Evolutionary conservation across 37 sponge, comb jelly and placozoan species (phyloP).

Genomic region (Eunapius fragilis): DNA sequence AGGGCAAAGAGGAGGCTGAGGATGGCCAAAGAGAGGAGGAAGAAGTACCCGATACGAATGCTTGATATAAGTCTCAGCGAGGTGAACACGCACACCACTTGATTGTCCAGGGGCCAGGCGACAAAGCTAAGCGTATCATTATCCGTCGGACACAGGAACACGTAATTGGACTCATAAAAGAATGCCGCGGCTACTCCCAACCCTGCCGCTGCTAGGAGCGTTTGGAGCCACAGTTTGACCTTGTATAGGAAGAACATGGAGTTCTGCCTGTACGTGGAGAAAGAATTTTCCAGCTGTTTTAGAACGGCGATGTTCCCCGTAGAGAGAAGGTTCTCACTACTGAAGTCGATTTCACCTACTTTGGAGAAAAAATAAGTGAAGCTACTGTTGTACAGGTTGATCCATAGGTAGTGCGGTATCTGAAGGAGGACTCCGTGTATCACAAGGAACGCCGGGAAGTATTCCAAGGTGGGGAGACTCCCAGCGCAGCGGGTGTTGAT

Average conservation of each 20-base stretch:
- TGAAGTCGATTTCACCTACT: conserved; percentile 40
- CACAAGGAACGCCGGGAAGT: conserved; percentile 50
- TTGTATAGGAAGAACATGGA: conserved; percentile 38
- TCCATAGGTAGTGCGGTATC: conserved; percentile 67
- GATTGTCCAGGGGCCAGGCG: conserved; percentile 30
- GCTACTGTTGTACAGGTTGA: conserved; percentile 41
- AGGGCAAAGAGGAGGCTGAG: conserved; percentile 45
- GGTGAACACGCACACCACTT: conserved; percentile 59
- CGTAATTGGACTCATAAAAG: conserved; percentile 7
- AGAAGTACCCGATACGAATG: conserved; percentile 48
- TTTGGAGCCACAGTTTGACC: conserved; percentile 33
- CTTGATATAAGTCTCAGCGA: conserved; percentile 47
- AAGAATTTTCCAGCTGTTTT: conserved; percentile 26
- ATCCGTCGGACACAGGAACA: conserved; percentile 35
- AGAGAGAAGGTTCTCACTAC: conserved; percentile 47
- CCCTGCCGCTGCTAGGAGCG: conserved; percentile 13
- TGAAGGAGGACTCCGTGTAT: conserved; percentile 52
- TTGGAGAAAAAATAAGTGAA: conserved; percentile 59
- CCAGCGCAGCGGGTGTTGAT: conserved; percentile 45
- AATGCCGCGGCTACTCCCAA: not conserved
- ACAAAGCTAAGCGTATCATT: not conserved
- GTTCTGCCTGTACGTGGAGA: conserved; percentile 47
- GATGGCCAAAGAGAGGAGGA: conserved; percentile 37
- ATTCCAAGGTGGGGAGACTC: conserved; percentile 34
- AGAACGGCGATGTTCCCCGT: conserved; percentile 34